These are phyloP conservation scores for Trypoxylon attenuatum DNA, from an alignment of 2,888 invertebrate species.

Conservation along the genomic window DNA sequence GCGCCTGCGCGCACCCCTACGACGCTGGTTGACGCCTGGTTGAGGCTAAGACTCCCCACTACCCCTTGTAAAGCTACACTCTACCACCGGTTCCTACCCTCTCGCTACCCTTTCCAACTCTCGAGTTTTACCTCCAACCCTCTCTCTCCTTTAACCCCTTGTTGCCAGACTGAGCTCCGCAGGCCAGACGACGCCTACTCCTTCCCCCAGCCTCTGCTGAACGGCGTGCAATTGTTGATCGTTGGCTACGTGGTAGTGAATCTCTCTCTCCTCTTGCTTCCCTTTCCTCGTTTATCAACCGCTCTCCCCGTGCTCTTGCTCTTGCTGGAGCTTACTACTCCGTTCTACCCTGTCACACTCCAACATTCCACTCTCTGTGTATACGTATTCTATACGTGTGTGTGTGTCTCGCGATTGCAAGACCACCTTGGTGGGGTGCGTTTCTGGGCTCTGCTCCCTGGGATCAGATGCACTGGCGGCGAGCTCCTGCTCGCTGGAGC, in stretches of 20 bases:
- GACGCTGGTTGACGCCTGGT: conserved; percentile 45
- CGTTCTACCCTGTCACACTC: no score
- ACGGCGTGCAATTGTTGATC: conserved; percentile 69
- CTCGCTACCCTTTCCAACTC: conserved; percentile 1
- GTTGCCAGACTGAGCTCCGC: conserved; percentile 2
- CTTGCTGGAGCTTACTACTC: no score
- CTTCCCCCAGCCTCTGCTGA: conserved; percentile 40
- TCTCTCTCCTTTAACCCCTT: neutral
- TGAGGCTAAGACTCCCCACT: conserved; percentile 32
- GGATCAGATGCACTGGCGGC: conserved; percentile 15
- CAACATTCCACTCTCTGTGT: no score
- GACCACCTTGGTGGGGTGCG: no score
- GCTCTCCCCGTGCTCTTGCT: no score
- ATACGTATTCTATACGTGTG: no score
- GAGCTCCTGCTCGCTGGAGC: neutral
- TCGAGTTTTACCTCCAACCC: neutral
- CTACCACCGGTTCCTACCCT: neutral
- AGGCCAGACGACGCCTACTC: conserved; percentile 48
- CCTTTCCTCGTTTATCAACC: conserved; percentile 1
- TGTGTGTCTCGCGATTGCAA: no score
- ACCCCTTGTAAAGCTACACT: conserved; percentile 3
- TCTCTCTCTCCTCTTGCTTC: conserved; percentile 8
- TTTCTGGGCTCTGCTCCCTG: neutral
- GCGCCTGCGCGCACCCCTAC: conserved; percentile 63
- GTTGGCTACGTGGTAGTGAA: conserved; percentile 56